Evolutionary conservation across 2,113 vertebrate genomes (phyloP).

Genomic region (Aspidoscelis tigris): DNA sequence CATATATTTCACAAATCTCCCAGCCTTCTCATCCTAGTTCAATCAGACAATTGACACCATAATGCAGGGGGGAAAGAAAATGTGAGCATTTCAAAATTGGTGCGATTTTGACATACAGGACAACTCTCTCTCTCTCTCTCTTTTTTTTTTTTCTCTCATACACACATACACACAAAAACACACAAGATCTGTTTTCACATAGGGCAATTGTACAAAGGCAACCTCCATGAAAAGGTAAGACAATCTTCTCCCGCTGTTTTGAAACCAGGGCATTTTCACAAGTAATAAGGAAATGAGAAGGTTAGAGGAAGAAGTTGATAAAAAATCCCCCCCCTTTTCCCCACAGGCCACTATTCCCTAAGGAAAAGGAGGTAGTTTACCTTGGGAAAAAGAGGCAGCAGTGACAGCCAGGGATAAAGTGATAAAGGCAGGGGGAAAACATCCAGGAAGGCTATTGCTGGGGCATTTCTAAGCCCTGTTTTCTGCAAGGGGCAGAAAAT

Average conservation of each 20-base stretch:
- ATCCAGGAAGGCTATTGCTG: too few species aligned
- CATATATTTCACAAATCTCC: not conserved
- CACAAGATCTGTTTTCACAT: not conserved
- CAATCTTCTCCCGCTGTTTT: constrained; percentile 2
- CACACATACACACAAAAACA: not conserved
- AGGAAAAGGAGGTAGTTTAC: too few species aligned
- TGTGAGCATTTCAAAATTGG: constrained; percentile 16
- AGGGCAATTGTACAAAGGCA: constrained; percentile 5
- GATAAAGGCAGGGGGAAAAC: too few species aligned
- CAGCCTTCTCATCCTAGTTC: not conserved
- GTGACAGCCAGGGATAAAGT: too few species aligned
- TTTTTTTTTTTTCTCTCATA: too few species aligned
- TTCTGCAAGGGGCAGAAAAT: too few species aligned
- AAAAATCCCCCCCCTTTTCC: too few species aligned
- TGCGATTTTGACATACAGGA: not conserved
- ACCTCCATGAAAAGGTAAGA: not conserved
- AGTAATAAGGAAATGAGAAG: not conserved
- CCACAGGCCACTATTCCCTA: too few species aligned
- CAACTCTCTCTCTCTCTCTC: not conserved
- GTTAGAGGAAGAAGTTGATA: too few species aligned
- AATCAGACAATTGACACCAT: not conserved
- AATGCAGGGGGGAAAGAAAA: not conserved
- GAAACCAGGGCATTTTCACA: not conserved
- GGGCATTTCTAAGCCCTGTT: too few species aligned
- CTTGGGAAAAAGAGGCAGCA: too few species aligned